Evolutionary conservation across 2,797 vertebrate genomes (phyloP).

Genomic region (Spheniscus humboldti): DNA sequence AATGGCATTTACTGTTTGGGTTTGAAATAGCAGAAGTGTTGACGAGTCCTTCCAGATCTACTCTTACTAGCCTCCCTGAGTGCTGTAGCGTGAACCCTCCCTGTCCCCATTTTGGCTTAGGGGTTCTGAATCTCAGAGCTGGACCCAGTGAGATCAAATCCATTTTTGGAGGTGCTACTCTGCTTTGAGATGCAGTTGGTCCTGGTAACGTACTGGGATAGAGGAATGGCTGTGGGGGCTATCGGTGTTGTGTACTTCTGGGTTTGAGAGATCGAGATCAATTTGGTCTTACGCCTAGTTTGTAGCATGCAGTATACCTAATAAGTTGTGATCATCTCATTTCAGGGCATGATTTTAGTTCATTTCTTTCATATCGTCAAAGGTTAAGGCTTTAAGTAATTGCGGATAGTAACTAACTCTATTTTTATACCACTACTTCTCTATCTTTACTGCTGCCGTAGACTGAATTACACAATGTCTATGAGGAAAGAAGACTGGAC

Average conservation of each 20-base stretch:
- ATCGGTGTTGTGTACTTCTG: rapidly evolving
- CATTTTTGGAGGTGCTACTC: not conserved
- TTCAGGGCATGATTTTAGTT: not conserved
- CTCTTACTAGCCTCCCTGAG: not conserved
- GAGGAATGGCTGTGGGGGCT: not conserved
- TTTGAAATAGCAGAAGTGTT: not conserved
- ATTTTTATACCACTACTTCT: not conserved
- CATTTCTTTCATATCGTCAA: not conserved
- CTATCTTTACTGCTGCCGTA: not conserved
- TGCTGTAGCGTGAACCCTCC: rapidly evolving
- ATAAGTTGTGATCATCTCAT: not conserved
- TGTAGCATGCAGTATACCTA: rapidly evolving
- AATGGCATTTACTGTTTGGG: not conserved
- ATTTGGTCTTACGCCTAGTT: not conserved
- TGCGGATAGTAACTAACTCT: not conserved
- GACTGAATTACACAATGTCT: not conserved
- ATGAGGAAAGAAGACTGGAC: not conserved
- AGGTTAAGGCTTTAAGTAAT: not conserved
- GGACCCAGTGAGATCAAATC: not conserved
- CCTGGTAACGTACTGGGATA: rapidly evolving
- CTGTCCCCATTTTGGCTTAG: not conserved
- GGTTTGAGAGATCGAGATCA: not conserved
- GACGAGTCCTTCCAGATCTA: not conserved
- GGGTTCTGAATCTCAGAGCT: not conserved
- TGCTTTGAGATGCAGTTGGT: not conserved